Evolutionary conservation across 2,888 invertebrate genomes (phyloP).

Genomic region (Troides oblongomaculatus): DNA sequence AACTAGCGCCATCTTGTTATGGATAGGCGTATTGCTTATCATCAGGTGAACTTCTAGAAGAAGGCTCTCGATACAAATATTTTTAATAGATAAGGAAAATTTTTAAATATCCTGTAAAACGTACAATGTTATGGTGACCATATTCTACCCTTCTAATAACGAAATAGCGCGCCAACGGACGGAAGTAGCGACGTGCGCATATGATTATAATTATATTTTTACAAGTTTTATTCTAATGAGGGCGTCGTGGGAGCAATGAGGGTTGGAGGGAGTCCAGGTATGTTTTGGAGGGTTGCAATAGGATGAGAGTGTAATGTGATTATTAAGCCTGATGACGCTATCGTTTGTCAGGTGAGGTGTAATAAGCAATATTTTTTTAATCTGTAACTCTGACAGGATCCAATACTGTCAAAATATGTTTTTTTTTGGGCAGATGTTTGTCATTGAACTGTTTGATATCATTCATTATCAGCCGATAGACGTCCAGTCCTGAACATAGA

Average conservation of each 20-base stretch:
- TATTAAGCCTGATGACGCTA: conserved; percentile 44
- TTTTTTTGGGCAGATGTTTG: background rate
- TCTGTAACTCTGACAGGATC: conserved; percentile 11
- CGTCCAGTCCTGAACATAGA: too few species aligned
- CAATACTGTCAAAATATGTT: background rate
- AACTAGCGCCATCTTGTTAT: too few species aligned
- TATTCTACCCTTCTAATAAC: conserved; percentile 39
- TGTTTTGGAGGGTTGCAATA: conserved; percentile 43
- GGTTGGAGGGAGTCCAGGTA: conserved; percentile 57
- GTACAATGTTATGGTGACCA: background rate
- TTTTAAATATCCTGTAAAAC: conserved; percentile 1
- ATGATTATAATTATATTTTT: conserved; percentile 76
- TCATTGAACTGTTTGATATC: too few species aligned
- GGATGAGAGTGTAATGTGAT: conserved; percentile 65
- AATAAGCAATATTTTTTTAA: conserved; percentile 30
- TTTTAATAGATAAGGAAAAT: background rate
- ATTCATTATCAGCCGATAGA: too few species aligned
- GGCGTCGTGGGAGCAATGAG: conserved; percentile 61
- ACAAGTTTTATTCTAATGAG: conserved; percentile 65
- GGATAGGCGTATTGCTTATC: too few species aligned
- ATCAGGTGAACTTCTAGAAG: too few species aligned
- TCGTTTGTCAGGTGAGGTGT: conserved; percentile 56
- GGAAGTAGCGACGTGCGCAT: conserved; percentile 67
- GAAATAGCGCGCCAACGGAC: conserved; percentile 46
- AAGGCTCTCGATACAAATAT: background rate